phyloP scores from a whole-genome alignment of 2,888 invertebrate species.

The Eustalomyia histrio region DNA sequence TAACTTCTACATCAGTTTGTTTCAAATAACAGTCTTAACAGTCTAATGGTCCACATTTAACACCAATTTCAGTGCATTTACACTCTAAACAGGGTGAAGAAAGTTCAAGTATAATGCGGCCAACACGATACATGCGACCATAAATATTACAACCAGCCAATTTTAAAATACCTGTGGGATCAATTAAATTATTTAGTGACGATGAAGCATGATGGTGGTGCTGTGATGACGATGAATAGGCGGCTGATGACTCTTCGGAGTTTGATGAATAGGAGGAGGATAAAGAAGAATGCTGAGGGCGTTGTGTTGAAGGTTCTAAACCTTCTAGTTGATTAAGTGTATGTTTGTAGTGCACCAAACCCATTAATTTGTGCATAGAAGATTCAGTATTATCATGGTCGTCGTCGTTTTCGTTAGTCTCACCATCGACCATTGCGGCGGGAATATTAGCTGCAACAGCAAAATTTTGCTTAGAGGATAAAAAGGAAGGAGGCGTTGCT shows the following conservation, averaged over 20 bases:
- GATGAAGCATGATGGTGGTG: constrained; percentile 35
- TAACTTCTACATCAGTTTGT: neutral
- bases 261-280: constrained; percentile 35
- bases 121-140: constrained; percentile 92
- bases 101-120: constrained; percentile 89
- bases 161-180: constrained; percentile 83
- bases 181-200: constrained; percentile 70
- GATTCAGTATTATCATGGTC: constrained; percentile 38
- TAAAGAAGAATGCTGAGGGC: constrained; percentile 11
- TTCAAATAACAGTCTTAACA: constrained; percentile 79
- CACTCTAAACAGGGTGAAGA: constrained; percentile 91
- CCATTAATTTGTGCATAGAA: constrained; percentile 67
- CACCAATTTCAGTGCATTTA: constrained; percentile 91
- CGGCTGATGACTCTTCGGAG: constrained; percentile 46
- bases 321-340: constrained; percentile 71
- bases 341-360: constrained; percentile 70
- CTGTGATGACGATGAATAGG: constrained; percentile 44
- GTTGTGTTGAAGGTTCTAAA: constrained; percentile 59
- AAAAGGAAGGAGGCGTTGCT: constrained; percentile 66
- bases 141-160: constrained; percentile 94
- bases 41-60: constrained; percentile 86
- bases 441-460: constrained; percentile 47
- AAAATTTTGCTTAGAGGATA: constrained; percentile 50
- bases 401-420: constrained; percentile 17
- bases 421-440: constrained; percentile 16